Conservation (phyloP, 2,797 vertebrate genomes). For the Phrynocephalus vlangalii region DNA sequence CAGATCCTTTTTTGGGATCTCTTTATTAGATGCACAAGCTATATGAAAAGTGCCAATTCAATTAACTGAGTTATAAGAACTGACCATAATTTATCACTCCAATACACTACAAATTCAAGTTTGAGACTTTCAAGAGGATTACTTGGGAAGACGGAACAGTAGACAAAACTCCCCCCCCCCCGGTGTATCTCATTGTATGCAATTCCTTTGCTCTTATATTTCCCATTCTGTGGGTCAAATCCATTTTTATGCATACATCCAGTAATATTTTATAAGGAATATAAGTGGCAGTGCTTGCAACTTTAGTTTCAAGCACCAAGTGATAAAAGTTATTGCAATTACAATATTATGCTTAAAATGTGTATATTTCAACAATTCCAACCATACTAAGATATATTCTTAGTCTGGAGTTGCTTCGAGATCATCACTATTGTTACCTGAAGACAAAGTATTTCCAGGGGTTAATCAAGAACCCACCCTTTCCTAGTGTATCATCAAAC, state of each 20-base stretch:
- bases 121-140: background rate
- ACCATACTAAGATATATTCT: background rate
- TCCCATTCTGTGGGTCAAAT: background rate
- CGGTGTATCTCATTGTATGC: background rate
- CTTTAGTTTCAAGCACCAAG: background rate
- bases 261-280: background rate
- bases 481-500: background rate
- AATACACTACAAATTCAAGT: background rate
- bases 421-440: background rate
- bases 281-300: background rate
- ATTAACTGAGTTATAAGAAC: background rate
- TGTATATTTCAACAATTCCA: background rate
- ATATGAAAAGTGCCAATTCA: too few species aligned
- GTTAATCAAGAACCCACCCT: background rate
- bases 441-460: background rate
- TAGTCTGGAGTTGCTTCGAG: background rate
- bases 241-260: background rate
- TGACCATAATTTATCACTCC: background rate
- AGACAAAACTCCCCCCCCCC: too few species aligned
- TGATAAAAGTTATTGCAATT: background rate
- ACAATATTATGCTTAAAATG: background rate
- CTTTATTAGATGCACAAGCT: too few species aligned
- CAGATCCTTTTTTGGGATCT: too few species aligned
- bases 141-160: too few species aligned
- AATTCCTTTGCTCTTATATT: background rate